Base-by-base conservation (phyloP, 2,113 vertebrate species). In the Hymenochirus boettgeri region DNA sequence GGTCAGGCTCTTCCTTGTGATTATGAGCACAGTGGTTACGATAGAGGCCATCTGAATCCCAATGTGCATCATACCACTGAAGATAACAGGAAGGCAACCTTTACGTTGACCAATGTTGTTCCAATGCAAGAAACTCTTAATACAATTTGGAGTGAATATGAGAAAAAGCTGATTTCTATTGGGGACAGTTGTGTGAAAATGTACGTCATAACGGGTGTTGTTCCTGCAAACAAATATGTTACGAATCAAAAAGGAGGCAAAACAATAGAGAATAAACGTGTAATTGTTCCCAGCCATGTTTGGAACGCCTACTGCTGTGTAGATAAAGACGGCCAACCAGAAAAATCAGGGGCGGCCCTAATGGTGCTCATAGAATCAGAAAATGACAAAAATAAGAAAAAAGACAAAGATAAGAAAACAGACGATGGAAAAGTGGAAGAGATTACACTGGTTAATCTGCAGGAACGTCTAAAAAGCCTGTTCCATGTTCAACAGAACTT, bases 241-340 rank as follows among this genome's bases (percentile, higher is more conserved):
- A n/a, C n/a, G 15, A 3, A 11, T 60, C 2, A 19, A 13, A 2
- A 11, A 13, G 31, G n/a, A n/a, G n/a, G n/a, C n/a, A n/a, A n/a
- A n/a, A n/a, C n/a, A n/a, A 33, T 33, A 11, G 4, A 33, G 7
- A 33, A 7, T 35, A 10, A 15, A 7, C 5, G 57, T 1, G n/a
- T 60, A 11, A 27, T 17, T 13, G 12, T 19, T 18, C 57, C 57
- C 24, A 29, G n/a, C 42, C 13, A 60, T 12, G 24, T 59, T 15
- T 59, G 57, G 57, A 59, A 59, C 18, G 57, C 57, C 5, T 42
- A 45, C 22, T 59, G 57, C 24, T 59, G 57, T 45, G 24, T 59
- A 26, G 23, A 59, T 59, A 46, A 45, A 8, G 18, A 19, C 7
- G 24, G 12, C n/a, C 8, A 59, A 19, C 57, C 57, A 27, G 10